Percentiles rank a stretch among this genome's conserved stretches.
phyloP scores from a whole-genome alignment of 2,113 vertebrate genomes.

The Lasiurus borealis region DNA sequence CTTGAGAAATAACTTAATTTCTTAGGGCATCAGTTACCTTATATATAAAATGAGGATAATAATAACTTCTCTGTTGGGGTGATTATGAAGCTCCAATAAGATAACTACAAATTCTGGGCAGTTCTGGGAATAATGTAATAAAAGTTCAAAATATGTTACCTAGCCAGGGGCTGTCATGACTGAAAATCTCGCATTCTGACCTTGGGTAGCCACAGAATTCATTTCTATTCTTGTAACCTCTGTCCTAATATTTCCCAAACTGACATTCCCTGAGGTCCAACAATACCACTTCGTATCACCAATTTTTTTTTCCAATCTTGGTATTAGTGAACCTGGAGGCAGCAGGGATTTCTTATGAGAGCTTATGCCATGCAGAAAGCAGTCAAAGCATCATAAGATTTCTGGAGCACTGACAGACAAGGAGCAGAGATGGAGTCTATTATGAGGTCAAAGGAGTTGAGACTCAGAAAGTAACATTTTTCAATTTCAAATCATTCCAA shows the following conservation, averaged over 20 bases:
- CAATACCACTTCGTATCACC: neutral
- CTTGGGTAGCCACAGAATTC: conserved; percentile 18
- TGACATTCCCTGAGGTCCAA: neutral
- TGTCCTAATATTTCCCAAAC: conserved; percentile 27
- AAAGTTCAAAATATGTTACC: neutral
- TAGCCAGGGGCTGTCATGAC: neutral
- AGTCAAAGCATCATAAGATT: neutral
- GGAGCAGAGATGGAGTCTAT: neutral
- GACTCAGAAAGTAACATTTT: neutral
- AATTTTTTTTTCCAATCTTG: neutral
- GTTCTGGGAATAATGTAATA: neutral
- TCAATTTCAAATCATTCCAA: neutral
- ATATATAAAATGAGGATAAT: neutral
- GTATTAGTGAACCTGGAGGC: neutral
- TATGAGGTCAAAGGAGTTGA: neutral
- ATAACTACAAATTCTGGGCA: neutral
- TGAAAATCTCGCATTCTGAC: neutral
- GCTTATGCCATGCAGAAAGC: neutral
- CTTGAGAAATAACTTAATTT: conserved; percentile 15
- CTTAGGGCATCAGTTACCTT: neutral
- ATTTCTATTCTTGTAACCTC: conserved; percentile 39
- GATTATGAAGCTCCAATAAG: neutral
- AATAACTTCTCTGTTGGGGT: neutral
- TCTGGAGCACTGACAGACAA: neutral
- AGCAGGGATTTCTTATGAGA: neutral